Base-by-base conservation (phyloP, 2,888 invertebrate genomes). In the Hyposoter dolosus region DNA sequence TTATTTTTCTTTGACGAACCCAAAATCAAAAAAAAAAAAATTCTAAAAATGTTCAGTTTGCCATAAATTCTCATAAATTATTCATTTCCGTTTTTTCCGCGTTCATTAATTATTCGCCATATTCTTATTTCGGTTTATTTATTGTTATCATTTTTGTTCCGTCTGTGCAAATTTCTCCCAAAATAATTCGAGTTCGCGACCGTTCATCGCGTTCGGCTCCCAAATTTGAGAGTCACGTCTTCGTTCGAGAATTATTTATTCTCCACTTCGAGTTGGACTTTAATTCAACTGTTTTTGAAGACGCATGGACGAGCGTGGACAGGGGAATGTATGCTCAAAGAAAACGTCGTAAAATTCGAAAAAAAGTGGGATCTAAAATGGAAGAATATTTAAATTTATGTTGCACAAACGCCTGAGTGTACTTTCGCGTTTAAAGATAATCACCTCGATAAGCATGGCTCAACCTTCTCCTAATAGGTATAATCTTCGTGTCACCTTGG, bases 401-500 rank as follows among this genome's bases (percentile, higher is more conserved):
- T 28, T 60, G 28, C 28, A 60, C 60, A 60, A 60, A 60, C 15
- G 60, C 28, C 60, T 15, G 60, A 60, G 60, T 60, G 56, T 60
- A 60, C 74, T 66, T 66, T 68, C 72, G 45, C 23, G 50, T 43
- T 28, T 40, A 3, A 28, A 60, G 53, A 76, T 63, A 65, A 47
- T 76, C 76, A 35, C 47, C 76, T 76, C 76, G 76, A 76, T 76
- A 65, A 76, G 63, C 65, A 76, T 76, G 65, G 63, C 63, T 63
- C 75, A 75, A 65, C 76, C 56, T 63, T 76, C 47, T 56, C 28
- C 76, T 65, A 76, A 76, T 76, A 47, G 81, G 63, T 78, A 53
- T n/a, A 66, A 35, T 43, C 28, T 28, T 63, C 77, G 66, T 77
- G 69, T 68, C 43, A 23, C 60, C 53, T 65, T 19, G 9, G 1